Conservation (phyloP, 2,797 vertebrate genomes). For the Cercopithecus mitis region DNA sequence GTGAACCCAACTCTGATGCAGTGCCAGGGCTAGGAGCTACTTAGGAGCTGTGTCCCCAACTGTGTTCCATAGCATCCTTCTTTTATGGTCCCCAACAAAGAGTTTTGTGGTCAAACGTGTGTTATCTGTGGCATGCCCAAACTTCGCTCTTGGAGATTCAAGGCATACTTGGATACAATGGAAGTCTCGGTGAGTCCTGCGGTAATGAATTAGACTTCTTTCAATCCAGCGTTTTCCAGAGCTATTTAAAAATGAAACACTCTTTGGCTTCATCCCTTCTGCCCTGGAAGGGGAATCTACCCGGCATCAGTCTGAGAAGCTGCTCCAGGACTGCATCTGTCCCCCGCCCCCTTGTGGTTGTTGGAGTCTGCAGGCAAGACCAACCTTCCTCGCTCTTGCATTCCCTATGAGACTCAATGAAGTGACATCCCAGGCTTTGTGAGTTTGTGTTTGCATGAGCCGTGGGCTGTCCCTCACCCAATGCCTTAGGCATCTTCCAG, state of each 20-base stretch:
- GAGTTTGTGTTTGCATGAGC: neutral
- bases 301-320: neutral
- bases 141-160: neutral
- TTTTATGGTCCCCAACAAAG: neutral
- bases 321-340: neutral
- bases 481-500: neutral
- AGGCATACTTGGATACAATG: neutral
- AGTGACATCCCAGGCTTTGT: neutral
- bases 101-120: neutral
- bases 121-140: accelerated
- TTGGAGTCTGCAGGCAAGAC: accelerated
- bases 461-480: accelerated
- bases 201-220: neutral
- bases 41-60: too few relatives aligned
- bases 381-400: neutral
- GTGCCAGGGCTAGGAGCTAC: neutral
- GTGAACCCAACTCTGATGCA: neutral
- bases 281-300: neutral
- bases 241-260: neutral
- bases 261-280: neutral
- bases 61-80: neutral
- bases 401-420: neutral
- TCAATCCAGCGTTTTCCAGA: neutral
- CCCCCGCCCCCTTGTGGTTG: accelerated
- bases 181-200: neutral